A percentile compares a stretch with the other conserved stretches of the same genome.
These are phyloP conservation scores for Drosophila rhopaloa DNA, from an alignment of 1,140 invertebrate genomes.

Conservation along the genomic window DNA sequence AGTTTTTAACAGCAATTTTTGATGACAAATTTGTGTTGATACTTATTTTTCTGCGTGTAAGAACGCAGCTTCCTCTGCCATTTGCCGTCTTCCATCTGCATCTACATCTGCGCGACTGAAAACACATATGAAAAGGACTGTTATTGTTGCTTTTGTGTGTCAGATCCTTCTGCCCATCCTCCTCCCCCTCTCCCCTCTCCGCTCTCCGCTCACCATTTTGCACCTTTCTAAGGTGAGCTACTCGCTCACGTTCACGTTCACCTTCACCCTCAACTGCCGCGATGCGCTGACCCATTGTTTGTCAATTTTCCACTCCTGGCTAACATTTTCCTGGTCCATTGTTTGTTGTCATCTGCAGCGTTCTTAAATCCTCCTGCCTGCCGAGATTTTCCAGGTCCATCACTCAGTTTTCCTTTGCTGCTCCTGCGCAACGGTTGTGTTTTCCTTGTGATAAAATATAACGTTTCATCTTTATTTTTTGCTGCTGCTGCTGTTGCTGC, in stretches of 20 bases:
- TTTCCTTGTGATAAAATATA: conserved; percentile 25
- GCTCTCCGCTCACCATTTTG: conserved; percentile 12
- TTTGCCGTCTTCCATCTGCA: conserved; percentile 35
- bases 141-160: conserved; percentile 41
- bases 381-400: conserved; percentile 38
- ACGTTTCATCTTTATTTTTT: not conserved
- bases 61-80: conserved; percentile 29
- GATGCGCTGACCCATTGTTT: conserved; percentile 61
- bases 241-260: conserved; percentile 20
- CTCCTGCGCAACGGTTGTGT: conserved; percentile 62
- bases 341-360: conserved; percentile 75
- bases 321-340: conserved; percentile 66
- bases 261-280: conserved; percentile 29
- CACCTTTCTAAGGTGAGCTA: conserved; percentile 32
- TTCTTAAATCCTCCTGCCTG: conserved; percentile 27
- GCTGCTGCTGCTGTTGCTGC: not conserved
- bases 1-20: too few species aligned
- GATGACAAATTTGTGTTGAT: not conserved
- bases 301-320: conserved; percentile 80
- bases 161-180: conserved; percentile 52
- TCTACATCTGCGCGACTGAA: conserved; percentile 42
- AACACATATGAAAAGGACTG: conserved; percentile 26
- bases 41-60: conserved; percentile 23
- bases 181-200: conserved; percentile 5
- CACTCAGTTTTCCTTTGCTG: conserved; percentile 60